Conservation (phyloP, 2,888 invertebrate genomes). For the Caenorhabditis sp. region DNA sequence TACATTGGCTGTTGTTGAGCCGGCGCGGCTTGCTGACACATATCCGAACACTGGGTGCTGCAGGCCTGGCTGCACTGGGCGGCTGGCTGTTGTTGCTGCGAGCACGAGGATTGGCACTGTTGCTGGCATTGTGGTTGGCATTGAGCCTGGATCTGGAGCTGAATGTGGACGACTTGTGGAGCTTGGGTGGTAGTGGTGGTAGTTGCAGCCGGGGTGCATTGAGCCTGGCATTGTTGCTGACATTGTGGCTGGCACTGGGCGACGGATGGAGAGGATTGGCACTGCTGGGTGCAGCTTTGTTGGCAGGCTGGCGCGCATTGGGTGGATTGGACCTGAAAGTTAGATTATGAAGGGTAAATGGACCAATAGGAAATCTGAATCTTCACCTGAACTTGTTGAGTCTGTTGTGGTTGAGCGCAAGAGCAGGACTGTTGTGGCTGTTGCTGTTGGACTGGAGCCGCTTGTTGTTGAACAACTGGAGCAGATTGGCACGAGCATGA, state of each 20-base stretch:
- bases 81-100: constrained; percentile 70
- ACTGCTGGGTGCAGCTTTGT: constrained; percentile 40
- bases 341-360: neutral
- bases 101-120: constrained; percentile 69
- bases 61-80: constrained; percentile 66
- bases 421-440: constrained; percentile 61
- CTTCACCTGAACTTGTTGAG: constrained; percentile 64
- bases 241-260: constrained; percentile 70
- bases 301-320: constrained; percentile 73
- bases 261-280: constrained; percentile 61
- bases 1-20: constrained; percentile 53
- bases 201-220: constrained; percentile 55
- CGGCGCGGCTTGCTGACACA: constrained; percentile 62
- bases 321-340: constrained; percentile 61
- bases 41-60: constrained; percentile 61
- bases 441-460: constrained; percentile 27
- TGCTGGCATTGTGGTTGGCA: constrained; percentile 74
- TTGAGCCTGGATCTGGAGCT: constrained; percentile 64
- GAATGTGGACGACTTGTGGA: constrained; percentile 61
- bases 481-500: constrained; percentile 72
- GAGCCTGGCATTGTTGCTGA: constrained; percentile 60
- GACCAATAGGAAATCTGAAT: neutral
- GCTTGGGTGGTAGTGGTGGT: constrained; percentile 64
- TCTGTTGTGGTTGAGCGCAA: constrained; percentile 68
- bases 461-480: constrained; percentile 52